phyloP scores from a whole-genome alignment of 2,113 vertebrate species.

The Petromus typicus region DNA sequence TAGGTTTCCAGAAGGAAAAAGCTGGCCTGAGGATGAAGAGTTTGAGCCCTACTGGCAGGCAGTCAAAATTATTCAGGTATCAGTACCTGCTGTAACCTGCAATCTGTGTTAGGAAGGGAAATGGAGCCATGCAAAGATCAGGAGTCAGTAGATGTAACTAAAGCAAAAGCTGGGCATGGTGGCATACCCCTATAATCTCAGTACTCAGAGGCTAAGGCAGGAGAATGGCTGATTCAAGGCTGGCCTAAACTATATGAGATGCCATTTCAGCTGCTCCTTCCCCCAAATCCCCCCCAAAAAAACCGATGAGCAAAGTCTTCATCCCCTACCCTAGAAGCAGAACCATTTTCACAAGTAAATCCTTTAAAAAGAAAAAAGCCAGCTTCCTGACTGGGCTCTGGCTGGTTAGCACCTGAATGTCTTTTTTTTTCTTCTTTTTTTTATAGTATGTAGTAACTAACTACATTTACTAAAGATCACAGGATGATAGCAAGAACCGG shows the following conservation, averaged over 20 bases:
- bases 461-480: no score
- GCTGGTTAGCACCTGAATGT: background rate
- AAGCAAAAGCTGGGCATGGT: background rate
- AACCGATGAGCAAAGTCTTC: background rate
- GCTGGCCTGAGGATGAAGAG: background rate
- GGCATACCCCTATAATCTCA: background rate
- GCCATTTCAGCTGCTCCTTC: no score
- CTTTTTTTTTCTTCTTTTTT: background rate
- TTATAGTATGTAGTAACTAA: no score
- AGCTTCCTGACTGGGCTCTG: background rate
- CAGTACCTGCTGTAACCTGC: background rate
- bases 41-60: background rate
- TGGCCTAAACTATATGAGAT: background rate
- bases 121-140: background rate
- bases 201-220: background rate
- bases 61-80: background rate
- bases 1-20: constrained; percentile 5
- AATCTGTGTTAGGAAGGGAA: background rate
- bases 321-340: background rate
- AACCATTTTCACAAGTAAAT: background rate
- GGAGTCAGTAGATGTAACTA: background rate
- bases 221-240: background rate
- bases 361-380: background rate
- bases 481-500: no score
- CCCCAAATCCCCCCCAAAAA: background rate